Base-by-base conservation (phyloP, 2,797 vertebrate genomes). In the Artibeus lituratus region DNA sequence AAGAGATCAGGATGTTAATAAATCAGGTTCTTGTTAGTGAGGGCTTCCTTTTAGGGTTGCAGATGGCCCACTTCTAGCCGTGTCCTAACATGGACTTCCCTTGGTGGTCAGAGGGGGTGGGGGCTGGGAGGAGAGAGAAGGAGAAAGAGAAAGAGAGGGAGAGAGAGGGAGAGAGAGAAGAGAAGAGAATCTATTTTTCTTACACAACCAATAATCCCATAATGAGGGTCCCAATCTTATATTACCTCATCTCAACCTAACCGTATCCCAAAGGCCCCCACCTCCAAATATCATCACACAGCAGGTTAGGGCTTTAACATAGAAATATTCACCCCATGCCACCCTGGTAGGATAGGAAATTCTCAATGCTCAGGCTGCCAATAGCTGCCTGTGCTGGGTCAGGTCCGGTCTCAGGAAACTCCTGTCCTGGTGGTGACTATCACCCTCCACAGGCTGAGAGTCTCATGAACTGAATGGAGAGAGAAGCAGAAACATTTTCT, bases 381-480 rank as follows among this genome's bases (percentile, higher is more conserved):
- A 88, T 95, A 98, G 97, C 97, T 98, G 98, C 97, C 97, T 92
- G 77, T 55, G 84, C 91, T 98, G 92, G 94, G 86, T 97, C 95
- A 96, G 74, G 83, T 7, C 18, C 8, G 1, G 91, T 94, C 78
- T 96, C 90, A 84, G 80, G 87, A 90, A 94, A 32, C 8, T 51
- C 92, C 96, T 97, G 44, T 97, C 93, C 91, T 96, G 94, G 94
- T 90, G 83, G 85, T 91, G 96, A 97, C 95, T 91, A 42, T 76
- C 90, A 97, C 97, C 96, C 96, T 96, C 90, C 72, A 76, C 57
- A 83, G 22, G 67, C 74, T 35, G 44, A 18, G 0, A 7, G 29
- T 81, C 35, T 10, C 2, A 4, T n/a, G 55, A 69, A 77, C 37
- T n/a, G 29, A 83, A 7, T 18, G 22, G 55, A 67, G 47, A 87